Evolutionary conservation across 2,888 invertebrate species (phyloP).

Genomic region (Plusia festucae): DNA sequence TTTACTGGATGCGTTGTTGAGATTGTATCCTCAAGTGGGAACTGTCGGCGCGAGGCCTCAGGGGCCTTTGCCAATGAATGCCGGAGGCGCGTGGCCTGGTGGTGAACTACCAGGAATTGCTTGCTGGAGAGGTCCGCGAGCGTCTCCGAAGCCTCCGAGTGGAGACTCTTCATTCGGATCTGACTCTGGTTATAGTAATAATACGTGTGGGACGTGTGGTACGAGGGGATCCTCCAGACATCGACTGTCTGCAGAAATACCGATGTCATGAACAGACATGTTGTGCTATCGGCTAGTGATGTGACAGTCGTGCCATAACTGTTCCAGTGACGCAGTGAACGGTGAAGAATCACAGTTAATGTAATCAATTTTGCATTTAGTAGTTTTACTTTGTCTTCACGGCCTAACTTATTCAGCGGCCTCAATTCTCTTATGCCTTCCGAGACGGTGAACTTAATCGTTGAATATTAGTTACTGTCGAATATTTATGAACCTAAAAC

Average conservation of each 20-base stretch:
- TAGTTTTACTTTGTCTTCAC: conserved; percentile 74
- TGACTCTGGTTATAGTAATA: conserved; percentile 96
- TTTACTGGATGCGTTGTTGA: conserved; percentile 92
- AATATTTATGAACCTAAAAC: conserved; percentile 69
- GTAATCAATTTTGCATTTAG: conserved; percentile 74
- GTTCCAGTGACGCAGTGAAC: conserved; percentile 58
- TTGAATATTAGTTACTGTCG: conserved; percentile 68
- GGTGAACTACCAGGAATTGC: conserved; percentile 90
- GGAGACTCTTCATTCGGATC: conserved; percentile 95
- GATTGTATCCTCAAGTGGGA: conserved; percentile 92
- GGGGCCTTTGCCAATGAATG: conserved; percentile 83
- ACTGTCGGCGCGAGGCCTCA: conserved; percentile 90
- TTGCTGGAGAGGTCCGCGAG: conserved; percentile 88
- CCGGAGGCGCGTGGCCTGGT: conserved; percentile 92
- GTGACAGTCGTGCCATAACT: conserved; percentile 71
- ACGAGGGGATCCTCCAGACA: conserved; percentile 89
- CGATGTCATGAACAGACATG: conserved; percentile 82
- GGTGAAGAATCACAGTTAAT: conserved; percentile 57
- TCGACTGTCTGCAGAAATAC: conserved; percentile 85
- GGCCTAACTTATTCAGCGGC: conserved; percentile 81
- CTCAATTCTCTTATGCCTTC: conserved; percentile 80
- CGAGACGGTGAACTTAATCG: conserved; percentile 63
- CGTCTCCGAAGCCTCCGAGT: conserved; percentile 90
- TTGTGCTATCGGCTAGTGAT: conserved; percentile 56
- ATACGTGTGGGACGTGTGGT: conserved; percentile 92